A percentile compares a stretch with the other conserved stretches of the same genome.
Evolutionary conservation across 2,113 vertebrate genomes (phyloP).

Genomic region (Pyxicephalus adspersus): DNA sequence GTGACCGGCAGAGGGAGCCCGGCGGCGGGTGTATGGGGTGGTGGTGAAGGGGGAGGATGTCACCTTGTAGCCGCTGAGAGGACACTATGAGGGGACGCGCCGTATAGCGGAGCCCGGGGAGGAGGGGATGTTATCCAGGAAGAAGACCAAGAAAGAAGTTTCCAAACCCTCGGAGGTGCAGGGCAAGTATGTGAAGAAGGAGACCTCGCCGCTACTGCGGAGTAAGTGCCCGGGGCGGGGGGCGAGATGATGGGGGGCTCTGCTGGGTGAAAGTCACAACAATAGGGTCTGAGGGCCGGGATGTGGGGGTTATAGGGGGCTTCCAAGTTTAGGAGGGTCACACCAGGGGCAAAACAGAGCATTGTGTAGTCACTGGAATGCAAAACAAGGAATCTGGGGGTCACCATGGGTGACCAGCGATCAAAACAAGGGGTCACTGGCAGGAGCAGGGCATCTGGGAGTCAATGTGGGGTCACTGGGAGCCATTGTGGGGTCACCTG

Average conservation of each 20-base stretch:
- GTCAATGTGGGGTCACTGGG: too few species aligned
- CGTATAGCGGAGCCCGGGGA: constrained; percentile 16
- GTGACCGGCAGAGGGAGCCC: constrained; percentile 15
- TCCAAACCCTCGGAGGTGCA: constrained; percentile 94
- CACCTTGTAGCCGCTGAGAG: not conserved
- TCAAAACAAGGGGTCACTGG: too few species aligned
- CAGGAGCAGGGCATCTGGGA: too few species aligned
- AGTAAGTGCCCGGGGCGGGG: constrained; percentile 78
- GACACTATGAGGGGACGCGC: constrained; percentile 14
- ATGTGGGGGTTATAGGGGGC: not conserved
- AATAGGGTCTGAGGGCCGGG: too few species aligned
- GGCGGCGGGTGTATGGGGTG: not conserved
- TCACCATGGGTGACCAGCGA: too few species aligned
- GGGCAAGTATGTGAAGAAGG: constrained; percentile 98
- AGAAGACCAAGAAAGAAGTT: constrained; percentile 95
- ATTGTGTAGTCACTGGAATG: too few species aligned
- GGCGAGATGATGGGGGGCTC: not conserved
- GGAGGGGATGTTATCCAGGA: constrained; percentile 82
- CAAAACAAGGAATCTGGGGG: too few species aligned
- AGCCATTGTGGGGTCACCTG: too few species aligned
- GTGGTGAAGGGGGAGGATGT: not conserved
- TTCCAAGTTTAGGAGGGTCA: not conserved
- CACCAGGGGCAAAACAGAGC: not conserved
- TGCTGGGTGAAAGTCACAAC: not conserved
- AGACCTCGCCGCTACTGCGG: constrained; percentile 92